phyloP scores from a whole-genome alignment of 2,888 invertebrate species.

The Balanococcus diminutus region DNA sequence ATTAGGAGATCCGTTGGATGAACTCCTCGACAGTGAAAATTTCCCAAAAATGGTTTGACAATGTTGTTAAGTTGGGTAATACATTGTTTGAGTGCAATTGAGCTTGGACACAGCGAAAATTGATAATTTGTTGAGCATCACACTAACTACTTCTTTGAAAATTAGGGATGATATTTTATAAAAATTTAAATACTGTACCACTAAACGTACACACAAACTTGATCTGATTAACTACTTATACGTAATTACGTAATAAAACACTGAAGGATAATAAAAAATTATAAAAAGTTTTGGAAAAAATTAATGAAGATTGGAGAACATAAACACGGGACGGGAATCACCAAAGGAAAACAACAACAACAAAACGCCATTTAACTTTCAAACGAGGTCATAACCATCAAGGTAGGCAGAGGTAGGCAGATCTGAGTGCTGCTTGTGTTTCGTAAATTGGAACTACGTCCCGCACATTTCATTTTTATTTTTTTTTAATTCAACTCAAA shows the following conservation, averaged over 20 bases:
- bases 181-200: not conserved
- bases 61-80: not conserved
- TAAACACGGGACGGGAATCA: not conserved
- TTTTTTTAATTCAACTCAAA: too few species aligned
- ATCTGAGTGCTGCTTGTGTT: not conserved
- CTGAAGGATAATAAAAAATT: not conserved
- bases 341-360: not conserved
- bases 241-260: not conserved
- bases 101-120: not conserved
- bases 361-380: not conserved
- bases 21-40: not conserved
- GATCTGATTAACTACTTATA: too few species aligned
- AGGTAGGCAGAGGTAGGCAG: not conserved
- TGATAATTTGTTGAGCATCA: not conserved
- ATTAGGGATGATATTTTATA: not conserved
- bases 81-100: not conserved
- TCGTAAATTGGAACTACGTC: too few species aligned
- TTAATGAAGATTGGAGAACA: not conserved
- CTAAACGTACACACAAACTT: too few species aligned
- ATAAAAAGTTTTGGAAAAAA: not conserved
- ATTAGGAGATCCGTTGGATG: not conserved
- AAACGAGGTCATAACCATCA: not conserved
- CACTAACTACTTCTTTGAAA: not conserved
- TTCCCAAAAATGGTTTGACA: not conserved
- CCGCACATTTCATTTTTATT: too few species aligned